Evolutionary conservation across 2,113 vertebrate species (phyloP).

Genomic region (Festucalex cinctus): DNA sequence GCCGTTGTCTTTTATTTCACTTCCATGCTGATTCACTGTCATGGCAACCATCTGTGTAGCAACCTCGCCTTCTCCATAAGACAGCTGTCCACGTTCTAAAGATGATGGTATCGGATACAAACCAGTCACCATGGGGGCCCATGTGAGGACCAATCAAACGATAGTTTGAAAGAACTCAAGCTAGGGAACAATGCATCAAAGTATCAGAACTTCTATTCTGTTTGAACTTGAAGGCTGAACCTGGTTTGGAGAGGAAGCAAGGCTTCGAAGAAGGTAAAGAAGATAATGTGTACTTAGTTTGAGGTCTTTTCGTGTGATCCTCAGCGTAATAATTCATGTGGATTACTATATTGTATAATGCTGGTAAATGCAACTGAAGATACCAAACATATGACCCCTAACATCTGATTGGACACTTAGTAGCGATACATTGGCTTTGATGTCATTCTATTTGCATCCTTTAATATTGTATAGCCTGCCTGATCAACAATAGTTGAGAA

Average conservation of each 20-base stretch:
- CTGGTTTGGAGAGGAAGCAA: conserved; percentile 4
- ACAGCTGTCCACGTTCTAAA: conserved; percentile 61
- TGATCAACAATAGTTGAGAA: background rate
- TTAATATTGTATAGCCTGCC: conserved; percentile 17
- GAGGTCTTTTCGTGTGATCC: background rate
- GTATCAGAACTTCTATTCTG: conserved; percentile 1
- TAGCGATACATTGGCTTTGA: too few species aligned
- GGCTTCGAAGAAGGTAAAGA: background rate
- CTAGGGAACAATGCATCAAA: background rate
- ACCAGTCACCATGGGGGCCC: conserved; percentile 20
- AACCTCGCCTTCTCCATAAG: conserved; percentile 37
- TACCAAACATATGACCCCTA: too few species aligned
- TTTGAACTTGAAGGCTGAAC: conserved; percentile 1
- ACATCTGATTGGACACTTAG: too few species aligned
- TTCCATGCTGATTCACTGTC: conserved; percentile 5
- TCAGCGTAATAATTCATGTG: background rate
- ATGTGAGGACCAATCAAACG: conserved; percentile 41
- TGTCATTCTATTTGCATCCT: background rate
- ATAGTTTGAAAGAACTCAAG: conserved; percentile 33
- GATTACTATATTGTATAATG: too few species aligned
- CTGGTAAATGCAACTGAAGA: too few species aligned
- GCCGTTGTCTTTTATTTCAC: conserved; percentile 4
- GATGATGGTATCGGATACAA: conserved; percentile 57
- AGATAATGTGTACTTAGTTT: conserved; percentile 33
- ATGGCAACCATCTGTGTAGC: conserved; percentile 50